Evolutionary conservation across 1,140 invertebrate genomes (phyloP), one percentile per base, ranked within the genome.

Genomic region (Polypedilum pembai): DNA sequence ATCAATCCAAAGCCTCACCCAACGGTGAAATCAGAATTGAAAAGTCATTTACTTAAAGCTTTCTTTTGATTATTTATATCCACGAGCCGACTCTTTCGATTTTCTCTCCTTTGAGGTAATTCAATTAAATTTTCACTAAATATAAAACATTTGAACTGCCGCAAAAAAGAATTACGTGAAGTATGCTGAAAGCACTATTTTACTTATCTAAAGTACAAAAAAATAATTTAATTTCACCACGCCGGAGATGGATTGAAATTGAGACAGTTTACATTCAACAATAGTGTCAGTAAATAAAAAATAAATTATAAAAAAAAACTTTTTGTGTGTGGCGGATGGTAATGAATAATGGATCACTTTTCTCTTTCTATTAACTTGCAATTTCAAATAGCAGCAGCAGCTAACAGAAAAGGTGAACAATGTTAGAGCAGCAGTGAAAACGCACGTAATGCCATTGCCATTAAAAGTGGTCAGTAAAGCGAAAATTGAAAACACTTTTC

Each of bases 281-380:
- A n/a, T 15, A n/a, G 45, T 56, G 8, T n/a, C n/a, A 56, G 45
- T 56, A 56, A 56, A 56, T 56, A 56, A 56, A 56, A 56, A 56
- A 56, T n/a, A 15, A 56, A 56, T 12, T 56, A 45, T 7, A 41
- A 4, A 45, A 45, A 56, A 56, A 56, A 56, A 56, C n/a, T 56
- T n/a, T 12, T 12, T 56, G n/a, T 56, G 12, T 56, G 45, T n/a
- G n/a, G 12, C 12, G 45, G 8, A 8, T 2, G 15, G 45, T n/a
- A 56, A 56, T 56, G 45, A 56, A 56, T 56, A 56, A 56, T 56
- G 45, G 45, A 56, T 56, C 45, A 56, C 45, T 56, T 56, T 56
- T 15, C 45, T 56, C 45, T 15, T n/a, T 56, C 45, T 56, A 56
- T 56, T 56, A 56, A 56, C 45, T 56, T 56, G 45, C 45, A 56